Evolutionary conservation across 2,888 invertebrate species (phyloP).

Genomic region (Reticulitermes lucifugus): DNA sequence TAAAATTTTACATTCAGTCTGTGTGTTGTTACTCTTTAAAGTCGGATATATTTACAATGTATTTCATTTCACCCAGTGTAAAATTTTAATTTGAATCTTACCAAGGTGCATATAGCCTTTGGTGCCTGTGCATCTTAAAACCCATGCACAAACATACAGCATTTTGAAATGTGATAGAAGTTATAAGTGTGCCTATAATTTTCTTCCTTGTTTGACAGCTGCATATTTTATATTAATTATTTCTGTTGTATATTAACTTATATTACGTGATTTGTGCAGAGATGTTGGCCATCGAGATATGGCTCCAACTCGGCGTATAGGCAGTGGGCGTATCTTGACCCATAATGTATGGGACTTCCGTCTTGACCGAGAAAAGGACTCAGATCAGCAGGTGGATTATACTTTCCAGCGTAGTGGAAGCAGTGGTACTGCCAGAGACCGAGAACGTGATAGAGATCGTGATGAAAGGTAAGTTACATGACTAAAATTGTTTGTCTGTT

Average conservation of each 20-base stretch:
- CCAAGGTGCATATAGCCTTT: too few relatives aligned
- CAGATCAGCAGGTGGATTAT: conserved; percentile 37
- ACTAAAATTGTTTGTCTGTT: not conserved
- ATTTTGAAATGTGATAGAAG: too few relatives aligned
- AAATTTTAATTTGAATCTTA: too few relatives aligned
- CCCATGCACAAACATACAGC: too few relatives aligned
- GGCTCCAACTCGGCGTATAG: conserved; percentile 74
- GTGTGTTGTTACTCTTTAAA: too few relatives aligned
- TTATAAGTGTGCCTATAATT: too few relatives aligned
- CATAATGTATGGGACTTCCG: conserved; percentile 68
- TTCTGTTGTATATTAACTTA: not conserved
- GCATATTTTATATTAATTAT: not conserved
- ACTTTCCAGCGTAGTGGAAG: conserved; percentile 53
- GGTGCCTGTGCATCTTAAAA: too few relatives aligned
- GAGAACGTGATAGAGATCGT: conserved; percentile 54
- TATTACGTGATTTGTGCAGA: conserved; percentile 39
- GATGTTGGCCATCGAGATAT: conserved; percentile 62
- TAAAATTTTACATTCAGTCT: too few relatives aligned
- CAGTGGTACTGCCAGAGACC: conserved; percentile 1
- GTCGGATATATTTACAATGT: too few relatives aligned
- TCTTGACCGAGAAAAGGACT: conserved; percentile 56
- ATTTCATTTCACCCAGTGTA: too few relatives aligned
- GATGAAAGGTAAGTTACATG: conserved; percentile 53
- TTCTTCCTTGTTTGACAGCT: not conserved
- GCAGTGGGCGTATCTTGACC: conserved; percentile 85